phyloP scores from a whole-genome alignment of 2,797 vertebrate species.

The Urocyon cinereoargenteus region DNA sequence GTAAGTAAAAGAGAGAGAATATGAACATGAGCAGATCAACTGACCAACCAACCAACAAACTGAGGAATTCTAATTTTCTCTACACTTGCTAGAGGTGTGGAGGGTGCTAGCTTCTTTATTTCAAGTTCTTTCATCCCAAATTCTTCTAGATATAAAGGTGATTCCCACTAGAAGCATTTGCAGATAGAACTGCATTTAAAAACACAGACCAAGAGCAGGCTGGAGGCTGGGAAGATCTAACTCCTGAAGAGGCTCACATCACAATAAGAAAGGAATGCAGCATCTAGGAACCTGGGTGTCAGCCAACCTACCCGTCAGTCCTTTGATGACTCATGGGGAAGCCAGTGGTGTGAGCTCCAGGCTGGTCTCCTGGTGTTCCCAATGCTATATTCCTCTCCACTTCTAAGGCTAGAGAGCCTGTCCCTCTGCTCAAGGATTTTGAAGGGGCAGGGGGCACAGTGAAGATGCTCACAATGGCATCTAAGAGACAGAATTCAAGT shows the following conservation, averaged over 20 bases:
- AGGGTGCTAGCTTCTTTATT: not conserved
- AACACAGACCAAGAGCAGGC: not conserved
- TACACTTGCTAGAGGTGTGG: not conserved
- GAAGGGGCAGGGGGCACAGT: not conserved
- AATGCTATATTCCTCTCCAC: not conserved
- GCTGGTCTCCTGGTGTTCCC: not conserved
- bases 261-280: not conserved
- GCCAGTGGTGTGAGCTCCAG: not conserved
- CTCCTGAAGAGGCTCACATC: not conserved
- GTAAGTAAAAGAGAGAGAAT: not conserved
- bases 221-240: not conserved
- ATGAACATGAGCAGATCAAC: not conserved
- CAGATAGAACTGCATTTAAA: not conserved
- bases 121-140: not conserved
- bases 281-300: conserved; percentile 52
- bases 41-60: not conserved
- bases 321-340: conserved; percentile 69
- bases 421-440: not conserved
- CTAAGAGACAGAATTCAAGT: not conserved
- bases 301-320: not conserved
- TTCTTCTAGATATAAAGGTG: not conserved
- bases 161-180: not conserved
- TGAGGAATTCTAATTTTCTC: not conserved
- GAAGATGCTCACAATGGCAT: not conserved
- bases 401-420: not conserved